A percentile compares a stretch with the other conserved stretches of the same genome.
These are phyloP conservation scores for Clanis bilineata DNA, from an alignment of 2,888 invertebrate species.

Conservation along the genomic window DNA sequence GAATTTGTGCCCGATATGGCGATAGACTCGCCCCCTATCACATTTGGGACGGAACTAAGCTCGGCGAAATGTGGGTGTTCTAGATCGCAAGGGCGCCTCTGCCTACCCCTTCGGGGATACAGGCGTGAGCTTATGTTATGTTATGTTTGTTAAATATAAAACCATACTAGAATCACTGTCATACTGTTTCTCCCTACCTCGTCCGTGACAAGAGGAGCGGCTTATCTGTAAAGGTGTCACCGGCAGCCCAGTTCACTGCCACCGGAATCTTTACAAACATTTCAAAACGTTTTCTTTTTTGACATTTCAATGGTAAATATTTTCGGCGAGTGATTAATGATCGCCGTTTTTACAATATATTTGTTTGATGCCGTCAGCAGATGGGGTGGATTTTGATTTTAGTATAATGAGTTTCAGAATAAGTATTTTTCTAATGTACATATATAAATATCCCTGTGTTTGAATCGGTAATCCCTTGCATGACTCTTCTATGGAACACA, in stretches of 20 bases:
- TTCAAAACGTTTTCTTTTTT: slow-evolving; percentile 27
- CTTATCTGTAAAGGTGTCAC: slow-evolving; percentile 43
- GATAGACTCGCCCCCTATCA: too few species aligned
- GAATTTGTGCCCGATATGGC: too few species aligned
- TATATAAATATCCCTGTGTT: background rate
- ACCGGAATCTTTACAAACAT: slow-evolving; percentile 20
- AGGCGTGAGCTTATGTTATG: too few species aligned
- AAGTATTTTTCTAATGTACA: background rate
- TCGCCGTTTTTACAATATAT: slow-evolving; percentile 5
- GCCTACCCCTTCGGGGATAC: too few species aligned
- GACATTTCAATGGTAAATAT: slow-evolving; percentile 25
- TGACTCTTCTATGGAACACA: too few species aligned
- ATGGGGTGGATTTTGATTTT: slow-evolving; percentile 1
- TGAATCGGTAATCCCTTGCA: too few species aligned
- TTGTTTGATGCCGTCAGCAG: slow-evolving; percentile 1
- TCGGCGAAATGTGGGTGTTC: too few species aligned
- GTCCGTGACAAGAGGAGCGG: slow-evolving; percentile 20
- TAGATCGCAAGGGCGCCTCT: too few species aligned
- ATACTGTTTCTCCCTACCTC: background rate
- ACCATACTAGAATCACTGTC: background rate
- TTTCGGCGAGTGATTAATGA: slow-evolving; percentile 26
- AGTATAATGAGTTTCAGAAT: background rate
- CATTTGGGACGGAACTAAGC: too few species aligned
- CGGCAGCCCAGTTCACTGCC: slow-evolving; percentile 26
- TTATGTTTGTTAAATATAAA: too few species aligned